Evolutionary conservation across 1,140 invertebrate genomes (phyloP), one percentile per base, ranked within the genome.

Genomic region (Pissodes strobi): DNA sequence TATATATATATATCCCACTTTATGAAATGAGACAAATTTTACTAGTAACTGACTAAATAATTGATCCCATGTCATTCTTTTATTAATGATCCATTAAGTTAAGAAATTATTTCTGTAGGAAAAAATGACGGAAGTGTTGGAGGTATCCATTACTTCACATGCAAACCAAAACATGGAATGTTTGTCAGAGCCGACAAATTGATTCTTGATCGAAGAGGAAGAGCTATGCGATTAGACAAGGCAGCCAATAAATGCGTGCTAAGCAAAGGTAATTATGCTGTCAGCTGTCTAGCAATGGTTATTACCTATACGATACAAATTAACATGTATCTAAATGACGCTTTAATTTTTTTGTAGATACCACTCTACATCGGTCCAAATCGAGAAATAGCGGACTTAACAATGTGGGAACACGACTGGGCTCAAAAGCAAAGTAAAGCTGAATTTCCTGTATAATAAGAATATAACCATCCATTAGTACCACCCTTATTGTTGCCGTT

Each of bases 51-150:
- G n/a, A n/a, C n/a, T n/a, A n/a, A n/a, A n/a, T n/a, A n/a, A n/a
- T n/a, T n/a, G n/a, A n/a, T n/a, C n/a, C n/a, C n/a, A n/a, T n/a
- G n/a, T n/a, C n/a, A n/a, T n/a, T n/a, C 4, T 30, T 30, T 4
- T 4, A 6, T 30, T 6, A 30, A 30, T 30, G 27, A 30, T n/a
- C n/a, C n/a, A n/a, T n/a, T n/a, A n/a, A n/a, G n/a, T n/a, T n/a
- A n/a, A n/a, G 5, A 10, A 22, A 46, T 21, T 22, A 22, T 46
- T 21, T 45, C 49, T 52, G 43, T 58, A 94, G 92, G 94, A 60
- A 96, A 95, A 81, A 96, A 97, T 80, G 93, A 97, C 82, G 95
- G 95, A 22, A 88, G 88, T 53, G 93, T 97, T 8, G 91, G 94
- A 77, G 92, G 92, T 21, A 86, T 92, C 23, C 86, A 88, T 57